phyloP scores from a whole-genome alignment of 2,797 vertebrate genomes.

The Anguilla obscura region DNA sequence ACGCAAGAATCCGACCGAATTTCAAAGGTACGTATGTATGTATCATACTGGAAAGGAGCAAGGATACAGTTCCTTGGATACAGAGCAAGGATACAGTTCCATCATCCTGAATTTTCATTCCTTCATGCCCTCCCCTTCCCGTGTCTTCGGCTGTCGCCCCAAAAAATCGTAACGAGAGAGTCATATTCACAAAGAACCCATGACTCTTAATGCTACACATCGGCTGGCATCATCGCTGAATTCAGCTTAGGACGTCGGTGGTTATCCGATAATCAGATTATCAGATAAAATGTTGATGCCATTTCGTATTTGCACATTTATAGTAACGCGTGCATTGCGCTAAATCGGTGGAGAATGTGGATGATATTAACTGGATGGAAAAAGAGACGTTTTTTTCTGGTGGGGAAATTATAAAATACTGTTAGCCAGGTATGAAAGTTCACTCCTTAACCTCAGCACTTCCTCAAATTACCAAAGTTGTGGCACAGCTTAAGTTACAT shows the following conservation, averaged over 20 bases:
- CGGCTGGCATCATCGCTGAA: not conserved
- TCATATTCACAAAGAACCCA: not conserved
- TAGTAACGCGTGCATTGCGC: not conserved
- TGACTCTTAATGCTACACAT: not conserved
- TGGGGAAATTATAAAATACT: not conserved
- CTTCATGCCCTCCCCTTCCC: not conserved
- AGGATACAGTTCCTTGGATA: too few relatives aligned
- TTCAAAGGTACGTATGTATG: constrained; percentile 72
- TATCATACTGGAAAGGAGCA: too few relatives aligned
- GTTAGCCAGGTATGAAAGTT: not conserved
- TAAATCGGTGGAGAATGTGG: not conserved
- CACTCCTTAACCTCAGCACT: not conserved
- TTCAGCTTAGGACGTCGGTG: not conserved
- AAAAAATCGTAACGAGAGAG: not conserved
- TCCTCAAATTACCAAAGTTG: not conserved
- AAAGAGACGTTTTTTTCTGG: not conserved
- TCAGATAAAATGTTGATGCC: not conserved
- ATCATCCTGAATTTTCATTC: not conserved
- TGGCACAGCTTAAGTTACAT: not conserved
- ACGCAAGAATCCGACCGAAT: constrained; percentile 81
- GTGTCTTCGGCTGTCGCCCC: not conserved
- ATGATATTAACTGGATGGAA: not conserved
- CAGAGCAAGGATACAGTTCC: too few relatives aligned
- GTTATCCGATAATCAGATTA: not conserved
- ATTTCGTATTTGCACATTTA: not conserved